Evolutionary conservation across 2,113 vertebrate species (phyloP), one percentile per base, ranked within the genome.

Genomic region (Paratilapia polleni): DNA sequence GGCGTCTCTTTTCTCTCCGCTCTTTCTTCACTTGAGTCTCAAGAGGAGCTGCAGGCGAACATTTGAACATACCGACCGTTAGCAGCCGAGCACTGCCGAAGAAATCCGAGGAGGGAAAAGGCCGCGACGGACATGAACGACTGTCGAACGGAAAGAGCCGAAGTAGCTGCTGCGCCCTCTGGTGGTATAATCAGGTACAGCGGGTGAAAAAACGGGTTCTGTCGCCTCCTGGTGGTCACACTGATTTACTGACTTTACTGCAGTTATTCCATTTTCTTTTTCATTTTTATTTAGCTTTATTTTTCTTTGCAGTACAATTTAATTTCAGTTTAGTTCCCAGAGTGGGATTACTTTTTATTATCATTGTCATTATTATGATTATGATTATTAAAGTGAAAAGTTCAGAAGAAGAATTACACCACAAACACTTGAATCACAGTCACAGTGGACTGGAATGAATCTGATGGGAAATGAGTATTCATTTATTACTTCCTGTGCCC

Each of bases 21-120:
- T 82, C 90, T 87, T 91, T 92, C 93, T 93, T 90, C 9, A 86
- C 87, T 91, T 80, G 87, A 41, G 58, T 61, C 89, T 92, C 83
- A 70, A 76, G 87, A 93, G 87, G 64, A 92, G 88, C 90, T 89
- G 87, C 88, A 85, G 87, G 88, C 90, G 87, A 91, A 94, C 85
- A 95, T 96, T 96, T 96, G 95, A 96, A 96, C 94, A 93, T 88
- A 92, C 90, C 94, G 91, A 95, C 95, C 95, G 95, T 96, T 96
- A 96, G 19, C 70, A 86, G 47, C 80, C 94, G 94, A 93, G 60
- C 12, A 31, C 5, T 8, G 22, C 82, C 92, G 91, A 84, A 76
- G 22, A 77, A 38, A 52, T 1, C 89, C 92, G 92, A 63, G 2
- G 56, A 22, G 49, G 5, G 3, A 6, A 47, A 26, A 20, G 56